Evolutionary conservation across 1,140 invertebrate genomes (phyloP).

Genomic region (Tenebrio molitor): DNA sequence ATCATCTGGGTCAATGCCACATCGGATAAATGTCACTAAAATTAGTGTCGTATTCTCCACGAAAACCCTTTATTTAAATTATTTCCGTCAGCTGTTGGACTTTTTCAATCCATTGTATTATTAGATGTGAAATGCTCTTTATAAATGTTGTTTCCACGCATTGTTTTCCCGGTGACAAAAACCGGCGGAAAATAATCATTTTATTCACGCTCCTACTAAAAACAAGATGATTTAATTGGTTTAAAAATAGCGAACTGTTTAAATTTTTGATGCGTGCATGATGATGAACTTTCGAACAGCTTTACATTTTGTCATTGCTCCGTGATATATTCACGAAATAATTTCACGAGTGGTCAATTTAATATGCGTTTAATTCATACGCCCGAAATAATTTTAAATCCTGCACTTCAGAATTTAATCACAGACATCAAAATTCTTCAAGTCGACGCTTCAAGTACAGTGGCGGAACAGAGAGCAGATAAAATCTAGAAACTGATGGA

Average conservation of each 20-base stretch:
- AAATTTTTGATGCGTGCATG: background rate
- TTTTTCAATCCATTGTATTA: slow-evolving; percentile 23
- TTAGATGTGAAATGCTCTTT: slow-evolving; percentile 26
- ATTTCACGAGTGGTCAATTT: background rate
- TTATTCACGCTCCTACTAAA: slow-evolving; percentile 12
- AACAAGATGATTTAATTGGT: slow-evolving; percentile 35
- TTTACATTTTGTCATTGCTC: background rate
- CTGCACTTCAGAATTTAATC: background rate
- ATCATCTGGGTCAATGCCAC: slow-evolving; percentile 28
- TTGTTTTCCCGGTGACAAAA: slow-evolving; percentile 32
- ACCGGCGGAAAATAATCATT: slow-evolving; percentile 5
- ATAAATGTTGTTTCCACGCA: slow-evolving; percentile 26
- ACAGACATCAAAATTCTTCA: background rate
- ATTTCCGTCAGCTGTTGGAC: slow-evolving; percentile 24
- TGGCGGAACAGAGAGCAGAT: background rate
- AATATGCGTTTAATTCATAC: background rate
- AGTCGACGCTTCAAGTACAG: background rate
- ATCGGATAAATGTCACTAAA: slow-evolving; percentile 10
- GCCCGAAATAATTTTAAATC: background rate
- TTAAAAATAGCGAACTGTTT: slow-evolving; percentile 24
- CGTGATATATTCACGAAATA: background rate
- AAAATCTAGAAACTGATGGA: background rate
- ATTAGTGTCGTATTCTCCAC: background rate
- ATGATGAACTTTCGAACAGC: background rate
- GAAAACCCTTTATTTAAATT: slow-evolving; percentile 22